Evolutionary conservation across 2,888 invertebrate species (phyloP), one percentile per base, ranked within the genome.

Genomic region (Pyrrhosoma nymphula): DNA sequence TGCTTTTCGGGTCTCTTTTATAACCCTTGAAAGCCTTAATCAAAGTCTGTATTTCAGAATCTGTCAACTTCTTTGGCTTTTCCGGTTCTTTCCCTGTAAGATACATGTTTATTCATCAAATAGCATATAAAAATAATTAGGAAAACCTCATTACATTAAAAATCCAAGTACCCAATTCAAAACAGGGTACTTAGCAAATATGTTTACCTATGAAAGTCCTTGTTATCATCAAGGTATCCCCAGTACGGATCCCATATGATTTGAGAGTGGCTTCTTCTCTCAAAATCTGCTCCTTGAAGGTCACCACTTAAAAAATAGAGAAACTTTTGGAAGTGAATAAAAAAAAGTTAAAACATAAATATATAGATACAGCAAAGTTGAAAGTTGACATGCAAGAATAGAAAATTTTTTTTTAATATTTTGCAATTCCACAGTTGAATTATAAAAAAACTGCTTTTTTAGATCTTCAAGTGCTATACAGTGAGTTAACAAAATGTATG

Each of bases 241-340:
- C 93, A 69, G n/a, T 93, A 30, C 16, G 63, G 69, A 93, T 47
- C 47, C 93, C 93, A 69, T 69, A 93, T 0, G 93, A 75, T 47
- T 69, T 93, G 14, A 93, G 93, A n/a, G 93, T 69, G 18, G 69
- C 93, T 39, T 93, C 93, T 39, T 93, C 93, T 47, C n/a, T 93
- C 93, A 93, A 47, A 14, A 93, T 23, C 35, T 69, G 47, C n/a
- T 93, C 93, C 69, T 69, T 93, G 69, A 47, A 69, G 20, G 93
- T 47, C 20, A 93, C 93, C 69, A 93, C 93, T 93, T 20, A 23
- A 69, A 30, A 39, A 8, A 63, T 63, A 91, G 0, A 26, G 0
- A 10, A n/a, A 12, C 8, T 26, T 10, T 69, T n/a, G 0, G 69
- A 12, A 69, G 26, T 69, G 10, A 8, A 60, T 18, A 12, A 60